Evolutionary conservation across 2,888 invertebrate genomes (phyloP), one percentile per base, ranked within the genome.

Genomic region (Eledona agricola): DNA sequence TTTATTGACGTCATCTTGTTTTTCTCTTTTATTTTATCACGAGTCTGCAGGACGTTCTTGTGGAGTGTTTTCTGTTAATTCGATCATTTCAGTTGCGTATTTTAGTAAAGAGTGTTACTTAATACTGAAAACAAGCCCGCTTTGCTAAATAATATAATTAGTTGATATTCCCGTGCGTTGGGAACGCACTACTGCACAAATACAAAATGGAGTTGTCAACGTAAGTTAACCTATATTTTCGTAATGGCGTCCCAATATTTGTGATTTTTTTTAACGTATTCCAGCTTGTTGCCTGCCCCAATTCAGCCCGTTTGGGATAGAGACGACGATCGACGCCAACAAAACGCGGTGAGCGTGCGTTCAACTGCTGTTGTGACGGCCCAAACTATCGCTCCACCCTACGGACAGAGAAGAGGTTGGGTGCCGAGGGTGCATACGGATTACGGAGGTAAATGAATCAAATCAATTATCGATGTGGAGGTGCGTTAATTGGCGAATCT

Each of bases 331-430:
- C 80, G 85, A 34, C 79, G 78, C 56, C 75, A 77, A 45, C 83
- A 66, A 79, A 82, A 53, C 43, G 60, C 56, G 37, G 79, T 79
- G 6, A 77, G 79, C 4, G 80, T 75, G 16, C 50, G 59, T 31
- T 52, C 63, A 15, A 65, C 59, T 3, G 86, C 88, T 0, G 73
- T 91, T 37, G 89, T 93, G 5, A 85, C 88, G 37, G 90, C 92
- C 3, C 87, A 88, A 65, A 86, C 86, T 9, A 88, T 88, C 59
- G 88, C 90, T 2, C 96, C 96, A 0, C 95, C 96, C 0, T 99
- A 99, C 79, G 96, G 97, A 0, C 91, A 94, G 70, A 83, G 99
- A 60, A 87, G 89, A 77, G 94, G 93, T 67, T 99, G 96, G 94
- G 82, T 96, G 4, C 98, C 99, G 0, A 80, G 97, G 35, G 83